Evolutionary conservation across 2,888 invertebrate genomes (phyloP), one percentile per base, ranked within the genome.

Genomic region (Drosophila limbata): DNA sequence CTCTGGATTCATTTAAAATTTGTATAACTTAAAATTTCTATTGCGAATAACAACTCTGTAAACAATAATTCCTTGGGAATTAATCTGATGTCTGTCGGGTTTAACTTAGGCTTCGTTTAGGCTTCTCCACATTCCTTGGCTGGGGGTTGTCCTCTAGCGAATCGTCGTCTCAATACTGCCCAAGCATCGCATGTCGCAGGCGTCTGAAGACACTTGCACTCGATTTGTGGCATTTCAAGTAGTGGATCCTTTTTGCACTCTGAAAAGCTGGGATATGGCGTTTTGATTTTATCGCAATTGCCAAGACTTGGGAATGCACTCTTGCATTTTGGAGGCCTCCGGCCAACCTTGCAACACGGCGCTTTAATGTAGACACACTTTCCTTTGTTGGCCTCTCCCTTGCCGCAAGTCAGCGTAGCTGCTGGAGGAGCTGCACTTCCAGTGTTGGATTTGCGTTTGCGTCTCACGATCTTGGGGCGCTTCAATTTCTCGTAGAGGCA

Each of bases 221-320:
- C 85, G 3, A 1, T 19, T 0, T 77, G 77, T 0, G 80, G 74
- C 0, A 11, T 10, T 1, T 64, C 48, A 0, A 33, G 2, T 0
- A 47, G 4, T 0, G 64, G 31, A 0, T 81, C 85, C 35, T 44
- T 73, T 4, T 64, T 15, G 59, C 85, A 86, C 37, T 89, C 85
- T 0, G 85, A 89, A 42, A 75, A 86, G 39, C 89, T 84, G 0
- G 85, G 85, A 55, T 86, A 86, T 0, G 88, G 85, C 0, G 89
- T 37, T 8, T 11, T 53, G 0, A 57, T 56, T 45, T 84, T 86
- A 10, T 37, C 50, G 45, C 85, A 86, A 3, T 55, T 33, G 1
- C 44, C 25, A 6, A 25, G 47, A 5, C 9, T 13, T 0, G 39
- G 51, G 11, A 67, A 75, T 0, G 50, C 61, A 0, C 39, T 19